phyloP scores from a whole-genome alignment of 2,797 vertebrate genomes.

The Morus bassanus region DNA sequence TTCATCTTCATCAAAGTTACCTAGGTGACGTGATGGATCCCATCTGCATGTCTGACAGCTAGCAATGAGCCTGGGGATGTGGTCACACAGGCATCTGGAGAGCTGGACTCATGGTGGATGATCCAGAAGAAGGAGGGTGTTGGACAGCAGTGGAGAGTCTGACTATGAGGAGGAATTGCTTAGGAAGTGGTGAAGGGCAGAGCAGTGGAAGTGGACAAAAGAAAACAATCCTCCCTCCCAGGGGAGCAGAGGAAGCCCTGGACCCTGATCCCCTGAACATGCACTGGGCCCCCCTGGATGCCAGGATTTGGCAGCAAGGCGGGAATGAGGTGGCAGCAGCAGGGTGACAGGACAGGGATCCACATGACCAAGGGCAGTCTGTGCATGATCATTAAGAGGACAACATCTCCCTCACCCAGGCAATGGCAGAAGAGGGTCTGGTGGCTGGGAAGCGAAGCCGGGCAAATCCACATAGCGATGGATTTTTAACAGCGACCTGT shows the following conservation, averaged over 20 bases:
- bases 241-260: neutral
- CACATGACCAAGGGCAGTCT: neutral
- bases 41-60: neutral
- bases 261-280: neutral
- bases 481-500: neutral
- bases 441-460: neutral
- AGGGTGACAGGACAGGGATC: neutral
- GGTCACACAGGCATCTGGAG: neutral
- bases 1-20: neutral
- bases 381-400: neutral
- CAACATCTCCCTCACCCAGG: neutral
- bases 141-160: neutral
- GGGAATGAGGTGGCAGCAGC: neutral
- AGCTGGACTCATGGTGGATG: neutral
- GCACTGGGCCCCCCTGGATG: neutral
- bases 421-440: neutral
- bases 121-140: neutral
- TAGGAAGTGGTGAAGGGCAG: neutral
- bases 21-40: neutral
- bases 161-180: neutral
- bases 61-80: too few relatives aligned
- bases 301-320: neutral
- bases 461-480: rapidly evolving
- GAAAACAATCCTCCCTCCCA: neutral
- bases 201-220: neutral